Percentiles rank a stretch among this genome's conserved stretches.
Evolutionary conservation across 2,888 invertebrate species (phyloP).

Genomic region (Leucophenga maculata): DNA sequence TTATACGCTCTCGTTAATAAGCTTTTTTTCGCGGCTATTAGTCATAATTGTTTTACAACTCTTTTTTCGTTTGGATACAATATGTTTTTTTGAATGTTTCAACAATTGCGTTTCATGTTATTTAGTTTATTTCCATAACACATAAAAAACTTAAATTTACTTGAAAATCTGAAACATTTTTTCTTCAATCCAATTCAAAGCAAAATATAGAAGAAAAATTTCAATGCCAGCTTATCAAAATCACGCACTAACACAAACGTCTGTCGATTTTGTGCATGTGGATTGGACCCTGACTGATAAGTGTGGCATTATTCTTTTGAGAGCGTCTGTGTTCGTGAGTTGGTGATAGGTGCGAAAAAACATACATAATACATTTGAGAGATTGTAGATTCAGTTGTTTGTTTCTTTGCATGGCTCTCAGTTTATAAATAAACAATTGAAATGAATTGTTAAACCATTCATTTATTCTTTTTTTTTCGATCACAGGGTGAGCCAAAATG

Average conservation of each 20-base stretch:
- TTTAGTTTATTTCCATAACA: background rate
- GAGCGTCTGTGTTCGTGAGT: background rate
- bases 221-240: conserved; percentile 47
- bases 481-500: conserved; percentile 35
- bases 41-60: background rate
- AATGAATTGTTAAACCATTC: conserved; percentile 11
- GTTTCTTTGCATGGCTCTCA: background rate
- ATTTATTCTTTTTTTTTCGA: background rate
- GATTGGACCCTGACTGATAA: background rate
- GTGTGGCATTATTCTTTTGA: background rate
- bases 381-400: background rate
- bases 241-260: conserved; percentile 28
- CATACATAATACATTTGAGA: background rate
- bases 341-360: background rate
- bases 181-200: background rate
- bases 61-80: background rate
- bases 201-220: conserved; percentile 10
- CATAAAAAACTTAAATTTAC: background rate
- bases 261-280: background rate
- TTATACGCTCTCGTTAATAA: background rate
- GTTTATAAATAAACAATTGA: conserved; percentile 24
- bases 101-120: background rate
- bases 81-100: background rate
- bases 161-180: background rate
- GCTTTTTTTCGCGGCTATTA: background rate